Evolutionary conservation across 2,797 vertebrate genomes (phyloP), one percentile per base, ranked within the genome.

Genomic region (Meda fulgida): DNA sequence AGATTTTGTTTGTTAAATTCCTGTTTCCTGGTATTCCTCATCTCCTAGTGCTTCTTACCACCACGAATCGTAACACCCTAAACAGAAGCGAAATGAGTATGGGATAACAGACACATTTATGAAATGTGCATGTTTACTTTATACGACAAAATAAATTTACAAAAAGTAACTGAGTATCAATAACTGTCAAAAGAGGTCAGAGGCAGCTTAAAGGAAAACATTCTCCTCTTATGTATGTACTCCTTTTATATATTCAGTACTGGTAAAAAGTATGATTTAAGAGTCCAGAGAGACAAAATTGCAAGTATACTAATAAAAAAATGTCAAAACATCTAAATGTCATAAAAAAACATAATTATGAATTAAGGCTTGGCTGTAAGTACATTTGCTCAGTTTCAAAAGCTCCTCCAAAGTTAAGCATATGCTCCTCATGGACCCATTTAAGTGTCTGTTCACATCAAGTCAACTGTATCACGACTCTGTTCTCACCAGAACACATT

Each of bases 381-480:
- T 70, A 29, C 46, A 55, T 63, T 60, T 46, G 18, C 60, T 77
- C 40, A 23, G 9, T 31, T 75, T 34, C 4, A 75, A 83, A 78
- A 63, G 29, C 66, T 63, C 51, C 8, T 46, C n/a, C 43, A 83
- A 70, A 78, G 21, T 71, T 66, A 43, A 79, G 55, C 53, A 85
- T 34, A 23, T 69, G 13, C 31, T 72, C 21, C 53, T 78, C 60
- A 3, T 16, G 66, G 84, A 48, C 53, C 38, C 43, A 78, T 81
- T 84, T 75, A 70, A 81, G 43, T 73, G 77, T 81, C 83, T 55
- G 36, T 85, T 85, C 79, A 73, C 66, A 79, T 79, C 73, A 66
- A 40, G 46, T 69, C n/a, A 65, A 58, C 38, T 69, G 43, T 29
- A 82, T 83, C 84, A 81, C 48, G 0, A 67, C 81, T 78, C 53